Base-by-base conservation (phyloP, 2,113 vertebrate genomes). In the Myotis brandtii region DNA sequence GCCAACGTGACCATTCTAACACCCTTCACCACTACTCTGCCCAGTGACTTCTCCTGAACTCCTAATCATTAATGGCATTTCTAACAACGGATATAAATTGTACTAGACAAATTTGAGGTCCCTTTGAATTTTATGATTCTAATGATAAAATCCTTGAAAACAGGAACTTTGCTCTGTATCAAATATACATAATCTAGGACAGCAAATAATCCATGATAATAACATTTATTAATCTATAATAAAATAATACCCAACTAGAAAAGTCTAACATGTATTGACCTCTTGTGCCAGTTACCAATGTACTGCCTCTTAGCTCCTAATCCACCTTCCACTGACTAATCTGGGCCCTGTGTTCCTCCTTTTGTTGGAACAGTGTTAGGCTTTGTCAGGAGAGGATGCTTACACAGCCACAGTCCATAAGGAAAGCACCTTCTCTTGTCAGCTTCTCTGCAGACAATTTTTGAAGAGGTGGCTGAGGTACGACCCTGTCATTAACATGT, bases 361-460 rank as follows among this genome's bases (percentile, higher is more conserved):
- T 59, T 18, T 34, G 62, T 4, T 32, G 14, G 17, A 64, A 76
- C 69, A 89, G 37, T 12, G 25, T 17, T 27, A 48, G 40, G 25
- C 17, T 69, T 52, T 25, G 46, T 56, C 16, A 73, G 37, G 0
- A 9, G 1, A 0, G 43, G 3, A 64, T 75, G 97, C 99, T 99
- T 97, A 99, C 99, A 20, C 98, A 99, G 95, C 99, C 99, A 97
- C 99, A 99, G 94, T 99, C 99, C 99, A 99, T 98, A 86, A 99
- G 99, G 98, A 99, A 99, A 64, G 99, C 99, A 54, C 99, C 99
- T 79, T 99, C 99, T 97, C 99, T 98, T 79, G 98, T 99, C 97
- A 99, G 96, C 76, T 99, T 99, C 97, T 99, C 99, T 8, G 99
- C 98, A 62, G 99, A 99, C 95, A 99, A 94, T 92, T 99, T 99